These are phyloP conservation scores for Uropetala carovei DNA, from an alignment of 2,888 invertebrate species.

Conservation along the genomic window DNA sequence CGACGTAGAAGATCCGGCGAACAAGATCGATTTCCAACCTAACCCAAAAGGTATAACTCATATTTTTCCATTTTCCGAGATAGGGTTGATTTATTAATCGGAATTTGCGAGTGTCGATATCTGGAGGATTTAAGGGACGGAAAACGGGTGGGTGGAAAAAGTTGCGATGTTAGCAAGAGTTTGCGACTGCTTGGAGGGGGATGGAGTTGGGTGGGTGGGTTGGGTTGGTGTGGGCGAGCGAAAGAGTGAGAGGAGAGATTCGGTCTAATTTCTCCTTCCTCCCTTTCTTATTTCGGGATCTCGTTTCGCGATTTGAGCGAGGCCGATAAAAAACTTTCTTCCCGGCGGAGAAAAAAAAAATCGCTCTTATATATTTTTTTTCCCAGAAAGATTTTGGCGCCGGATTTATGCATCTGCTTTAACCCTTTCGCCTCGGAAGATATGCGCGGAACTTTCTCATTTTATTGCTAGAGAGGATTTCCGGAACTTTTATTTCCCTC, in stretches of 20 bases:
- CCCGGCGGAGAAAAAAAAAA: background rate
- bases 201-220: background rate
- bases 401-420: slow-evolving; percentile 59
- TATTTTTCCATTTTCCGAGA: background rate
- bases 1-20: too few species aligned
- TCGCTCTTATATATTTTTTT: background rate
- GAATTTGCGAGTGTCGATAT: background rate
- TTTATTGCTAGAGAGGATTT: slow-evolving; percentile 27
- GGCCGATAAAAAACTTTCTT: background rate
- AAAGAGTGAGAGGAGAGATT: background rate
- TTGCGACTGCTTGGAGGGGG: slow-evolving; percentile 6
- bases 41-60: background rate
- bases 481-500: background rate
- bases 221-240: too few species aligned
- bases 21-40: too few species aligned
- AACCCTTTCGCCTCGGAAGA: slow-evolving; percentile 22
- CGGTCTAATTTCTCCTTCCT: background rate
- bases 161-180: slow-evolving; percentile 26
- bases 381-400: slow-evolving; percentile 1
- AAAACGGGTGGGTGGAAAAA: background rate
- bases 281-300: background rate
- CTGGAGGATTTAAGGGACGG: background rate
- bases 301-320: slow-evolving; percentile 25
- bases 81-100: background rate
- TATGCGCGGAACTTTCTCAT: slow-evolving; percentile 48